Conservation (phyloP, 2,888 invertebrate species). For the Cataglyphis rosenhaueri region DNA sequence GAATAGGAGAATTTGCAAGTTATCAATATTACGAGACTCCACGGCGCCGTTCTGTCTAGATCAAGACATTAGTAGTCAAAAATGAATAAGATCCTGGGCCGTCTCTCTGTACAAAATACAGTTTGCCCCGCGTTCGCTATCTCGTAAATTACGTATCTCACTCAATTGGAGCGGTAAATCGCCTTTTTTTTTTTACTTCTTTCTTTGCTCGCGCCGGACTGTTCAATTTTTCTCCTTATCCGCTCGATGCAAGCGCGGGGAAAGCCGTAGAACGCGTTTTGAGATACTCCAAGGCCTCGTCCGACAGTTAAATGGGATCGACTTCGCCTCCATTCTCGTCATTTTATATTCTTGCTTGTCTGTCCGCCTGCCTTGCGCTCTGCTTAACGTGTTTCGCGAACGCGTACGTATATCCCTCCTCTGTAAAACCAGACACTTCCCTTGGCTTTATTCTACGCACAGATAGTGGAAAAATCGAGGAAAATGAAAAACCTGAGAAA, state of each 20-base stretch:
- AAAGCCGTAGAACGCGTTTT: conserved; percentile 54
- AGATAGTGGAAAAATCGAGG: not conserved
- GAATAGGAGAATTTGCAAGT: not conserved
- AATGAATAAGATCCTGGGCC: not conserved
- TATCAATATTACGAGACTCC: conserved; percentile 1
- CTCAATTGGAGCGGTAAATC: conserved; percentile 39
- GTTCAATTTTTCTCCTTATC: conserved; percentile 40
- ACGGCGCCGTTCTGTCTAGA: not conserved
- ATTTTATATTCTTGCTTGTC: conserved; percentile 45
- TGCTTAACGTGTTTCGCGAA: conserved; percentile 13
- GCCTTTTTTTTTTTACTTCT: conserved; percentile 24
- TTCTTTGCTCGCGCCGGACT: conserved; percentile 10
- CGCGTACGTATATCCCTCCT: conserved; percentile 21
- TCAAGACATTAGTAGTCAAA: conserved; percentile 4
- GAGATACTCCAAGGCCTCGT: conserved; percentile 53
- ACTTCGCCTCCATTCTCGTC: conserved; percentile 46
- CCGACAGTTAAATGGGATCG: conserved; percentile 53
- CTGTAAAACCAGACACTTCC: conserved; percentile 23
- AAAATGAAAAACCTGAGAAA: conserved; percentile 32
- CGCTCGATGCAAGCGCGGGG: conserved; percentile 40
- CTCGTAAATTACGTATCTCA: conserved; percentile 33
- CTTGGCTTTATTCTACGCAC: not conserved
- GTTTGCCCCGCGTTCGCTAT: not conserved
- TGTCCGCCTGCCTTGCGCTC: conserved; percentile 14
- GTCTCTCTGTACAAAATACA: conserved; percentile 12